These are phyloP conservation scores for Sander lucioperca DNA, from an alignment of 2,113 vertebrate species.

Conservation along the genomic window DNA sequence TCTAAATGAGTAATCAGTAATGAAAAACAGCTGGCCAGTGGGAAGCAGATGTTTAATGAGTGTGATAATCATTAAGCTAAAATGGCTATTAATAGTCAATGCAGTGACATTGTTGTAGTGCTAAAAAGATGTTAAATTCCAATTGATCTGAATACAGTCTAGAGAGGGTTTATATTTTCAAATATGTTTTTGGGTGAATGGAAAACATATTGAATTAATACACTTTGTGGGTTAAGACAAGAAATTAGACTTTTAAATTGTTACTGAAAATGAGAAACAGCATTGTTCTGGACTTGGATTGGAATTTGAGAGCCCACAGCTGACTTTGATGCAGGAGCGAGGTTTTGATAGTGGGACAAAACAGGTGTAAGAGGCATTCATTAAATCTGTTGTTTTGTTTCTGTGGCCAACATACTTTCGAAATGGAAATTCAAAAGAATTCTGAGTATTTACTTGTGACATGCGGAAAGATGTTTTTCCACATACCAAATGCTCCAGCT, in stretches of 20 bases:
- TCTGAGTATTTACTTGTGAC: conserved; percentile 25
- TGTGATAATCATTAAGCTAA: conserved; percentile 25
- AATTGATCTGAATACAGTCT: conserved; percentile 1
- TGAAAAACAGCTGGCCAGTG: conserved; percentile 43
- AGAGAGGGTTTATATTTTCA: not conserved
- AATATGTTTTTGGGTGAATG: conserved; percentile 8
- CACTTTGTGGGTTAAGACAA: not conserved
- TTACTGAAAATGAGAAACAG: conserved; percentile 18
- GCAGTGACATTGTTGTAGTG: not conserved
- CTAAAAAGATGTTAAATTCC: not conserved
- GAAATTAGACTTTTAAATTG: conserved; percentile 44
- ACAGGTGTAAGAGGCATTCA: conserved; percentile 41
- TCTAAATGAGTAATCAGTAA: conserved; percentile 34
- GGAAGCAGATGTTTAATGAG: conserved; percentile 46
- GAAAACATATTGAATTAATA: conserved; percentile 42
- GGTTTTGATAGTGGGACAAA: conserved; percentile 7
- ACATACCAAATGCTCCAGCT: conserved; percentile 47
- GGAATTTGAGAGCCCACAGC: conserved; percentile 2
- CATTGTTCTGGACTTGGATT: not conserved
- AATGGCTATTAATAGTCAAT: conserved; percentile 3
- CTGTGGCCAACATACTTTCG: conserved; percentile 1
- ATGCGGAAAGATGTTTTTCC: conserved; percentile 47
- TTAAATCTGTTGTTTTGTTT: conserved; percentile 57
- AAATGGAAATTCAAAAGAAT: conserved; percentile 31
- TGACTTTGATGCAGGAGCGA: not conserved